A percentile compares a stretch with the other conserved stretches of the same genome.
These are phyloP conservation scores for Ceratina calcarata DNA, from an alignment of 1,140 invertebrate species.

Conservation along the genomic window DNA sequence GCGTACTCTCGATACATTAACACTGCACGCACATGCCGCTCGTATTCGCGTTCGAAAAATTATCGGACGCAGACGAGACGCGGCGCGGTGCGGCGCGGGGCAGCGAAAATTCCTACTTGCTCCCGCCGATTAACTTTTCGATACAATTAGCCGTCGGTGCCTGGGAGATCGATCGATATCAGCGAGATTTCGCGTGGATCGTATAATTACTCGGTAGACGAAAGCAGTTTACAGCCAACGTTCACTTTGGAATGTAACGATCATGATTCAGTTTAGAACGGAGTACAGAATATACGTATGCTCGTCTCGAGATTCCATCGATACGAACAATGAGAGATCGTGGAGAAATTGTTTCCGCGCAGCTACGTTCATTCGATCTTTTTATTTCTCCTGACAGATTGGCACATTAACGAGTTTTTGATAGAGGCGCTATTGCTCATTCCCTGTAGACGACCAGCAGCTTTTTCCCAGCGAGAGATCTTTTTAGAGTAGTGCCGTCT, in stretches of 20 bases:
- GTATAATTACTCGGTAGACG: constrained; percentile 44
- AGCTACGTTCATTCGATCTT: neutral
- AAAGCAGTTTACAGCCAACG: neutral
- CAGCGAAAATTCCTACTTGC: constrained; percentile 52
- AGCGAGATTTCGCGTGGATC: constrained; percentile 31
- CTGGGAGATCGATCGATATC: neutral
- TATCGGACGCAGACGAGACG: constrained; percentile 16
- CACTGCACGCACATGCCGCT: constrained; percentile 22
- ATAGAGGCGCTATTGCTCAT: neutral
- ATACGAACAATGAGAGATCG: too few relatives aligned
- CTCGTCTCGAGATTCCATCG: too few relatives aligned
- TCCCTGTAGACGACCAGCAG: neutral
- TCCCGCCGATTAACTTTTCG: constrained; percentile 50
- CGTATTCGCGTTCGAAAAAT: constrained; percentile 57
- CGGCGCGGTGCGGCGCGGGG: neutral
- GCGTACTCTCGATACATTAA: constrained; percentile 24
- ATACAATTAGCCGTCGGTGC: constrained; percentile 35
- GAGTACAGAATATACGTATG: too few relatives aligned
- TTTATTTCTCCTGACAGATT: neutral
- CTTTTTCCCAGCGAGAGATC: neutral
- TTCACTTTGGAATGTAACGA: neutral
- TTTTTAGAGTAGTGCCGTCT: neutral
- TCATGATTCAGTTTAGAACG: neutral
- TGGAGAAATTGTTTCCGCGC: neutral
- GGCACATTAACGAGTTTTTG: neutral